Evolutionary conservation across 2,113 vertebrate genomes (phyloP), one percentile per base, ranked within the genome.

Genomic region (Piprites chloris): DNA sequence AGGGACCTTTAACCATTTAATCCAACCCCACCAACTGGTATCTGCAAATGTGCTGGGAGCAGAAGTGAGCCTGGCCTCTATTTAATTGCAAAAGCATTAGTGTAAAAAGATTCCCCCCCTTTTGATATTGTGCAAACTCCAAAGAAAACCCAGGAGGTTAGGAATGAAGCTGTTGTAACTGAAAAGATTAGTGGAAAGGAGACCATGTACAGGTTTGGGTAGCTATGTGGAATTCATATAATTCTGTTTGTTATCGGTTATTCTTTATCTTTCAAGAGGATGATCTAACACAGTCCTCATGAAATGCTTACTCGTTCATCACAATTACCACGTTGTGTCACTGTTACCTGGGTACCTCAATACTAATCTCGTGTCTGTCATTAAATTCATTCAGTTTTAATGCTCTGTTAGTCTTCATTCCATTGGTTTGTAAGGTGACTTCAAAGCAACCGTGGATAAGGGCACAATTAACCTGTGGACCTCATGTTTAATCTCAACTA

Each of bases 301-400:
- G n/a, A 73, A 55, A 65, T 83, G 28, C 47, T 76, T 72, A 12
- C 28, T 67, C 87, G 13, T 62, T 74, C 2, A 0, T 62, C 56
- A 18, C 11, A 59, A 5, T 74, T 66, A 6, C 30, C 67, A 0
- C 0, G 0, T n/a, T 1, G 0, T 46, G 42, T 46, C 17, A 2
- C 26, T 69, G 14, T 53, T 50, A 10, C 21, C 18, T 67, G 61
- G 12, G 3, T 50, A n/a, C 44, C 44, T 71, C 47, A 33, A 20
- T 12, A 9, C 6, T 44, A 19, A 17, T 58, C 32, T 80, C 2
- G 0, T 27, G 14, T 61, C 14, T 75, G 32, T 66, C 30, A 16
- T n/a, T 66, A 39, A 32, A 72, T 77, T 53, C 27, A 19, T n/a
- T 66, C 35, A 28, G 58, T 74, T 53, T n/a, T 49, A 17, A 37